Percentiles rank a stretch among this genome's conserved stretches.
These are phyloP conservation scores for Arrhamphus sclerolepis DNA, from an alignment of 2,797 vertebrate species.

Conservation along the genomic window DNA sequence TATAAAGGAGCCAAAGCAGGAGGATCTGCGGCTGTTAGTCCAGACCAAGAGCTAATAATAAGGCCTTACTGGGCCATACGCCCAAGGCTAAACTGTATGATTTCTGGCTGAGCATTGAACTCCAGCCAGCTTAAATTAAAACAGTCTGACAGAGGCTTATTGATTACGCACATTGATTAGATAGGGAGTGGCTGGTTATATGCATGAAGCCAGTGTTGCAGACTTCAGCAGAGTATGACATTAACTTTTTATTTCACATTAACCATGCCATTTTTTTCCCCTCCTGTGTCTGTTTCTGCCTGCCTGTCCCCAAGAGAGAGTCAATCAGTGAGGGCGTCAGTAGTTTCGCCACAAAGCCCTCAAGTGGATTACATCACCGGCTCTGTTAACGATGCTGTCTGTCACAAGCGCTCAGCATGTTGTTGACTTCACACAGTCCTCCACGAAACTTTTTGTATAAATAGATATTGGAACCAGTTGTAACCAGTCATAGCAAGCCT, in stretches of 20 bases:
- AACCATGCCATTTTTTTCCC: constrained; percentile 24
- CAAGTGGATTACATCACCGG: constrained; percentile 69
- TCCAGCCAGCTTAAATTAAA: constrained; percentile 46
- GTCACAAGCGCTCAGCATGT: constrained; percentile 60
- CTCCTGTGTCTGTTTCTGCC: constrained; percentile 29
- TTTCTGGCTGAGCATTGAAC: constrained; percentile 50
- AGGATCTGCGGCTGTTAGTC: constrained; percentile 51
- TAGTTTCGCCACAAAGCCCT: constrained; percentile 65
- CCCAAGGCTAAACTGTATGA: constrained; percentile 45
- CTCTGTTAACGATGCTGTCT: constrained; percentile 55
- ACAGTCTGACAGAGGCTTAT: constrained; percentile 58
- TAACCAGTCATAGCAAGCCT: constrained; percentile 34
- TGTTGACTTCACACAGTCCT: constrained; percentile 58
- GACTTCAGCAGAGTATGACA: constrained; percentile 28
- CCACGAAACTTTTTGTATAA: constrained; percentile 39
- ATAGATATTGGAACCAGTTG: constrained; percentile 51
- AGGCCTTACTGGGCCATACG: constrained; percentile 38
- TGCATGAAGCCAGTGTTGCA: constrained; percentile 3
- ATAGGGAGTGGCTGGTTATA: constrained; percentile 24
- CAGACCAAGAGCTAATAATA: constrained; percentile 48
- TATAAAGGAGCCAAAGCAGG: constrained; percentile 52
- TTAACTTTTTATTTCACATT: constrained; percentile 46
- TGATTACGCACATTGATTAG: constrained; percentile 66
- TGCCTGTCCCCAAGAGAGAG: constrained; percentile 44
- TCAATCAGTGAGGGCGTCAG: constrained; percentile 66